Percentiles rank a stretch among this genome's conserved stretches.
Evolutionary conservation across 1,140 invertebrate species (phyloP).

Genomic region (Euura lappo): DNA sequence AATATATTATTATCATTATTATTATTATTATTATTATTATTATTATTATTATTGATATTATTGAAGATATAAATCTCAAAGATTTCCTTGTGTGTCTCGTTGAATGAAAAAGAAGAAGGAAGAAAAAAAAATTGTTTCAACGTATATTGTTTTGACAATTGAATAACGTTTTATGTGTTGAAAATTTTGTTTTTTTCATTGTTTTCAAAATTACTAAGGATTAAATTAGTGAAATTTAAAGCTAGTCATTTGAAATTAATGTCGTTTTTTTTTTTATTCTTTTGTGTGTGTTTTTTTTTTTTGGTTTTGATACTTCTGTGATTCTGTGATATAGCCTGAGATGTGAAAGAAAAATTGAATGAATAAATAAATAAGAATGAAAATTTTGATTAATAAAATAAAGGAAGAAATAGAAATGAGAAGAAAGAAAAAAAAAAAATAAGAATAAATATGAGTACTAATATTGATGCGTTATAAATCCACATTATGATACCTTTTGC

Average conservation of each 20-base stretch:
- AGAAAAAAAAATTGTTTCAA: background rate
- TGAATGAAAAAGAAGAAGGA: background rate
- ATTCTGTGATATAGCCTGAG: constrained; percentile 50
- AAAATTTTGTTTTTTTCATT: background rate
- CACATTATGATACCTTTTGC: constrained; percentile 36
- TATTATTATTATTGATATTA: background rate
- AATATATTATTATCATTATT: background rate
- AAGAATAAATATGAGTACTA: background rate
- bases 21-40: constrained; percentile 11
- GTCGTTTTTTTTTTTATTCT: constrained; percentile 30
- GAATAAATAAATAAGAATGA: too few relatives aligned
- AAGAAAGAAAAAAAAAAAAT: background rate
- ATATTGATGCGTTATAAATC: constrained; percentile 21
- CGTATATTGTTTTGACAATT: background rate
- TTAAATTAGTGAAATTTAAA: constrained; percentile 24
- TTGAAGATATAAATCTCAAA: background rate
- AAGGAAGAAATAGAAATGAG: constrained; percentile 34
- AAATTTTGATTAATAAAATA: too few relatives aligned
- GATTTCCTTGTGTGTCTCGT: background rate
- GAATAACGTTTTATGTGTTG: too few relatives aligned
- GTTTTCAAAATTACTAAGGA: constrained; percentile 17
- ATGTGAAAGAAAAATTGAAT: too few relatives aligned
- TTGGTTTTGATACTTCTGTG: constrained; percentile 35
- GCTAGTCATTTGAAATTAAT: constrained; percentile 54
- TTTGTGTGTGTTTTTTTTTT: too few relatives aligned